These are phyloP conservation scores for Aselliscus stoliczkanus DNA, from an alignment of 2,797 vertebrate genomes.

Conservation along the genomic window DNA sequence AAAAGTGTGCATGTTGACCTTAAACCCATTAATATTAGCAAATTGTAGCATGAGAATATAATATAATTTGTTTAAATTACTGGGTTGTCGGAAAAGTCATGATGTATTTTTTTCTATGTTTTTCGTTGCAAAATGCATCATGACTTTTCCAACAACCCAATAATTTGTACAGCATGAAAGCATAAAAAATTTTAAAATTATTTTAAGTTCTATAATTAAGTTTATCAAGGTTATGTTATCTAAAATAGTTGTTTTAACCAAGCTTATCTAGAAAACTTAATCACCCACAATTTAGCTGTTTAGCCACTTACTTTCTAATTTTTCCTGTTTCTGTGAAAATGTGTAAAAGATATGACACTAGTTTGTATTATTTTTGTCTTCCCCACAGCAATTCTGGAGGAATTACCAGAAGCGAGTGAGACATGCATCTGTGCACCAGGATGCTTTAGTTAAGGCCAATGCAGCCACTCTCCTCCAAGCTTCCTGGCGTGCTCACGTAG, in stretches of 20 bases:
- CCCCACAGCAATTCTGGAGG: constrained; percentile 91
- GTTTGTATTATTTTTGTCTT: constrained; percentile 32
- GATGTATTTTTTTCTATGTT: too few relatives aligned
- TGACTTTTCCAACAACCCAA: too few relatives aligned
- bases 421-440: constrained; percentile 57
- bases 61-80: constrained; percentile 25
- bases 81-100: too few relatives aligned
- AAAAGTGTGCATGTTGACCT: not conserved
- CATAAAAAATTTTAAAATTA: constrained; percentile 2
- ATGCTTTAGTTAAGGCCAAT: constrained; percentile 74
- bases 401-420: constrained; percentile 75
- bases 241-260: constrained; percentile 7
- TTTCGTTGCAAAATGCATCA: too few relatives aligned
- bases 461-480: constrained; percentile 89
- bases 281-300: not conserved
- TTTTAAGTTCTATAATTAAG: constrained; percentile 3
- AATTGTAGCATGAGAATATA: not conserved
- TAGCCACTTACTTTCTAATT: not conserved
- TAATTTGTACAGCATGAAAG: not conserved
- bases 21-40: not conserved
- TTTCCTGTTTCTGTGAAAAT: constrained; percentile 3
- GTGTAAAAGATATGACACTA: rapidly evolving
- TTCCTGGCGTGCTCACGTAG: constrained; percentile 89
- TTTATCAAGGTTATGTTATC: not conserved
- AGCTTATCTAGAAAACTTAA: not conserved